phyloP scores from a whole-genome alignment of 1,140 invertebrate species.

The Lordiphosa clarofinis region DNA sequence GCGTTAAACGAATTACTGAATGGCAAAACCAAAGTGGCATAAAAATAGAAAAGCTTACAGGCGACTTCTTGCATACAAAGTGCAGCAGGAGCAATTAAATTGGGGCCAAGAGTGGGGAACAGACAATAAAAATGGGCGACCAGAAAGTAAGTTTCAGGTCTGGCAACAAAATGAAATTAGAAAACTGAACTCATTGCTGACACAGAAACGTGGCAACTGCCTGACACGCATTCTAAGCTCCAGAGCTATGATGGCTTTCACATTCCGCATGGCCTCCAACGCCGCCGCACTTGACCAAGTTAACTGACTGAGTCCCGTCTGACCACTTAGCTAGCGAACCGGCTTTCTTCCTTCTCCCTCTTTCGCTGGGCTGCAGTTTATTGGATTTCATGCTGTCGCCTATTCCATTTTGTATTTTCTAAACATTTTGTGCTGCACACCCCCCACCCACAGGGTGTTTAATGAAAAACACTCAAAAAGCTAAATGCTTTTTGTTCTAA shows the following conservation, averaged over 20 bases:
- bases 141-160: constrained; percentile 42
- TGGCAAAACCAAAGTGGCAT: constrained; percentile 57
- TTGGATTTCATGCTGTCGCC: constrained; percentile 63
- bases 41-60: constrained; percentile 59
- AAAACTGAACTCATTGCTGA: constrained; percentile 38
- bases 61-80: constrained; percentile 57
- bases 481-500: constrained; percentile 59
- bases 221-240: constrained; percentile 57
- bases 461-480: constrained; percentile 52
- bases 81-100: constrained; percentile 67
- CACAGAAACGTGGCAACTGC: constrained; percentile 52
- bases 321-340: constrained; percentile 54
- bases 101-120: constrained; percentile 48
- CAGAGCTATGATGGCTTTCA: constrained; percentile 58
- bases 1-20: constrained; percentile 64
- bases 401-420: constrained; percentile 62
- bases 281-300: constrained; percentile 65
- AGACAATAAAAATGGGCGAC: constrained; percentile 43
- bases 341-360: constrained; percentile 37
- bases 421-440: constrained; percentile 57
- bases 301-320: constrained; percentile 42
- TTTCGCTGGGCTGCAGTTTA: constrained; percentile 44
- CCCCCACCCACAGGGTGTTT: constrained; percentile 7
- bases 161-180: constrained; percentile 64
- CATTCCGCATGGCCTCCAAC: constrained; percentile 39